Evolutionary conservation across 2,888 invertebrate genomes (phyloP).

Genomic region (Myopa testacea): DNA sequence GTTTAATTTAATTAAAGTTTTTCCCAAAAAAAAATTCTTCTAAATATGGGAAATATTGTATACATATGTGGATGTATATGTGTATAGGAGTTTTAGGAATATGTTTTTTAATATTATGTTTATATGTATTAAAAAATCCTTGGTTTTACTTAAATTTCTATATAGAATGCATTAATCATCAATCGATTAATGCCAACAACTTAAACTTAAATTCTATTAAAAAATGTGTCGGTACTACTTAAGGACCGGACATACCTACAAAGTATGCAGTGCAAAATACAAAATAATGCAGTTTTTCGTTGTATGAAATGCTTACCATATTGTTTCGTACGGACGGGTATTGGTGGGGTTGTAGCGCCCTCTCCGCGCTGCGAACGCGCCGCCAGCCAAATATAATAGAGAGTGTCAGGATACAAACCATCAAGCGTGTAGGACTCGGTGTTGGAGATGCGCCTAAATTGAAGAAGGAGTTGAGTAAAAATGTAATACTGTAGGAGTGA

Average conservation of each 20-base stretch:
- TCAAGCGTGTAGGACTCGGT: conserved; percentile 88
- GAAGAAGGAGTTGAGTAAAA: conserved; percentile 5
- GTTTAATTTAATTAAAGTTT: too few species aligned
- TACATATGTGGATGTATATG: too few species aligned
- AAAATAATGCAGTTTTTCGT: not conserved
- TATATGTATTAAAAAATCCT: too few species aligned
- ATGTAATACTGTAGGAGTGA: not conserved
- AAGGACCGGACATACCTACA: conserved; percentile 14
- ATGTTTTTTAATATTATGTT: too few species aligned
- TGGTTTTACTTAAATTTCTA: too few species aligned
- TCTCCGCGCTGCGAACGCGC: conserved; percentile 93
- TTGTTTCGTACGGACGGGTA: conserved; percentile 95
- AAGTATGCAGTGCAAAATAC: conserved; percentile 22
- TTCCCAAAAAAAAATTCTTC: too few species aligned
- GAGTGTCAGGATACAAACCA: conserved; percentile 93
- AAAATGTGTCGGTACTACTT: conserved; percentile 25
- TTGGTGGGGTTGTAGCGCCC: conserved; percentile 94
- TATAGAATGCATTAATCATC: conserved; percentile 7
- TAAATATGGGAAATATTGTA: too few species aligned
- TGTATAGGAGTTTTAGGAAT: too few species aligned
- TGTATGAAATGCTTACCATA: conserved; percentile 84
- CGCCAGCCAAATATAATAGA: conserved; percentile 97
- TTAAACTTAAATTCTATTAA: conserved; percentile 26
- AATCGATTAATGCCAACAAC: conserved; percentile 28
- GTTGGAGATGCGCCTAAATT: conserved; percentile 78